These are phyloP conservation scores for Gobio occitaniae DNA, from an alignment of 2,797 vertebrate species.

Conservation along the genomic window DNA sequence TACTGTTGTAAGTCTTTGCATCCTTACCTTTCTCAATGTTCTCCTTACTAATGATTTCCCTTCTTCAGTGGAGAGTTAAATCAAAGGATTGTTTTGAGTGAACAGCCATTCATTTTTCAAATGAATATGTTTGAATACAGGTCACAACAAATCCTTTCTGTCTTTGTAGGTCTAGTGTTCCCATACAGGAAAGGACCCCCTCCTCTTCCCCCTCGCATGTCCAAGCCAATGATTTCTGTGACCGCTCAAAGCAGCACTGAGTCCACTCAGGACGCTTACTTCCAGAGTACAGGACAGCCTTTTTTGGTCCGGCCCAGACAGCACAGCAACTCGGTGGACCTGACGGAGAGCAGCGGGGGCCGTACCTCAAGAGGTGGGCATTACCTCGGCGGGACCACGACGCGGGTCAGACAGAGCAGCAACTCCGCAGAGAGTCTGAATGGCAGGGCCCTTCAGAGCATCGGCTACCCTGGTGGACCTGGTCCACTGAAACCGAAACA, in stretches of 20 bases:
- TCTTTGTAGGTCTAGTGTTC: constrained; percentile 84
- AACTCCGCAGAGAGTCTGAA: constrained; percentile 95
- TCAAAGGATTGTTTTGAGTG: constrained; percentile 35
- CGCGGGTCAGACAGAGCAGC: constrained; percentile 83
- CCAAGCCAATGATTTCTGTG: constrained; percentile 95
- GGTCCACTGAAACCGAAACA: constrained; percentile 81
- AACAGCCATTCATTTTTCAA: constrained; percentile 4
- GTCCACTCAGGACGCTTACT: constrained; percentile 95
- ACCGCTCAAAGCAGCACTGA: constrained; percentile 98
- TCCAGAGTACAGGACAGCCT: constrained; percentile 80
- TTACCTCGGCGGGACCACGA: constrained; percentile 67
- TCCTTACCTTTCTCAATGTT: background rate
- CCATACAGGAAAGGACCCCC: constrained; percentile 96
- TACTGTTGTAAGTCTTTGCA: constrained; percentile 4
- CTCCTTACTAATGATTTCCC: constrained; percentile 56
- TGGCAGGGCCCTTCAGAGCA: constrained; percentile 73
- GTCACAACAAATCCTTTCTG: constrained; percentile 3
- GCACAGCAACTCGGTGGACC: constrained; percentile 91
- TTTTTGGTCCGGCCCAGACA: constrained; percentile 68
- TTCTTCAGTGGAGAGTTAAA: constrained; percentile 56
- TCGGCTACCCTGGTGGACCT: constrained; percentile 71
- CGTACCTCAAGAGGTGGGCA: constrained; percentile 75
- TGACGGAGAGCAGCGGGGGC: constrained; percentile 69
- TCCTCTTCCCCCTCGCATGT: constrained; percentile 95
- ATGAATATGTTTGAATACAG: background rate